Percentiles rank a stretch among this genome's conserved stretches.
phyloP scores from a whole-genome alignment of 2,113 vertebrate genomes.

The Urocitellus parryii region DNA sequence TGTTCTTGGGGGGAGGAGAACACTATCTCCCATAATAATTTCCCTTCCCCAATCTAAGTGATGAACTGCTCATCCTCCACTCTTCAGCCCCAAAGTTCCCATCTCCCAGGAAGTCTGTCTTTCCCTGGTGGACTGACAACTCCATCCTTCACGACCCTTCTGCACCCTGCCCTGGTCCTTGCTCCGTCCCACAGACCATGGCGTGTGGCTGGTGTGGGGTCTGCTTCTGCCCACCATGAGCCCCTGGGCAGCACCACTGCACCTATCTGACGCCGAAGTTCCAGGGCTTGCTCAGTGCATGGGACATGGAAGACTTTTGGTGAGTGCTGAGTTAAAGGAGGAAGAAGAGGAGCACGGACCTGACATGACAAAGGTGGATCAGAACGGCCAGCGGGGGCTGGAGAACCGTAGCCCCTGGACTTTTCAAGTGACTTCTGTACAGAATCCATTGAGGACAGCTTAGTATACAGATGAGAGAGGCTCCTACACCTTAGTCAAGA shows the following conservation, averaged over 20 bases:
- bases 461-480: not conserved
- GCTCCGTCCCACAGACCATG: not conserved
- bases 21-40: not conserved
- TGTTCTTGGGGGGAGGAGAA: not conserved
- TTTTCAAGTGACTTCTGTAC: not conserved
- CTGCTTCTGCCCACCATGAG: not conserved
- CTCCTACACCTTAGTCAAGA: constrained; percentile 38
- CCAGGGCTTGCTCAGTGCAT: not conserved
- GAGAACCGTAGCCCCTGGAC: not conserved
- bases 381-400: not conserved
- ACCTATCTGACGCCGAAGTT: not conserved
- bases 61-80: not conserved
- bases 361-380: not conserved
- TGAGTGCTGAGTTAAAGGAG: not conserved
- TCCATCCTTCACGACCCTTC: not conserved
- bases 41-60: not conserved
- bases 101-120: not conserved
- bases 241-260: not conserved
- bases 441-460: not conserved
- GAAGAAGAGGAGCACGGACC: not conserved
- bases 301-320: not conserved
- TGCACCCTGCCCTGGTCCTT: not conserved
- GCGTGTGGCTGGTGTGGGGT: not conserved
- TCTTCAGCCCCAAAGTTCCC: not conserved
- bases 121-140: not conserved